Base-by-base conservation (phyloP, 1,140 invertebrate species). In the Drosophila ficusphila region DNA sequence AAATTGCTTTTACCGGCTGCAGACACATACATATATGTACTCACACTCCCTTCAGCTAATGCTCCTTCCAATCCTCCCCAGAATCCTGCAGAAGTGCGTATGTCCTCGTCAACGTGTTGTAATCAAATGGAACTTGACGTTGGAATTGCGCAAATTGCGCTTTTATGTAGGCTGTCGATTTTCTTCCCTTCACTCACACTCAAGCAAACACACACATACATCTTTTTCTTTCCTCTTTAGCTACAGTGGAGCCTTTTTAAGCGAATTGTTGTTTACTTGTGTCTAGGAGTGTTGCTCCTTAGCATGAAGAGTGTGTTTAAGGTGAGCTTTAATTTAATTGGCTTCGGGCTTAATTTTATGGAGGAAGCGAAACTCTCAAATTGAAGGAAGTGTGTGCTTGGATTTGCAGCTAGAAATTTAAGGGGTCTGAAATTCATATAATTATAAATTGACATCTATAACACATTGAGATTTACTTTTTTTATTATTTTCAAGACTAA, bases 41-140 rank as follows among this genome's bases (percentile, higher is more conserved):
- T 23, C 54, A 44, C 14, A 48, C 7, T 33, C 38, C 33, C 65
- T 47, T n/a, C n/a, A n/a, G n/a, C n/a, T n/a, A n/a, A n/a, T n/a
- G n/a, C n/a, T n/a, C n/a, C n/a, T n/a, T n/a, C n/a, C n/a, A n/a
- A n/a, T n/a, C n/a, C n/a, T n/a, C n/a, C n/a, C n/a, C n/a, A n/a
- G n/a, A 51, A 25, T 60, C 29, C 58, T 34, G 21, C 29, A 64
- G 56, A 49, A 67, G 62, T 74, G 57, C 58, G 48, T 67, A 38
- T 56, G 68, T 58, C 61, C 73, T 64, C 74, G 82, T 86, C 82
- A 88, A 77, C 76, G 77, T 88, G 61, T 74, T 79, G 82, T 88
- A 88, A 82, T 88, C 82, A 88, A 88, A 88, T 88, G 82, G 82
- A 88, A 88, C 70, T 82, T 77, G 74, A 78, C 78, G 82, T 57